These are phyloP conservation scores for Hypsibius dujardini DNA, from an alignment of 1,140 invertebrate genomes.

Conservation along the genomic window DNA sequence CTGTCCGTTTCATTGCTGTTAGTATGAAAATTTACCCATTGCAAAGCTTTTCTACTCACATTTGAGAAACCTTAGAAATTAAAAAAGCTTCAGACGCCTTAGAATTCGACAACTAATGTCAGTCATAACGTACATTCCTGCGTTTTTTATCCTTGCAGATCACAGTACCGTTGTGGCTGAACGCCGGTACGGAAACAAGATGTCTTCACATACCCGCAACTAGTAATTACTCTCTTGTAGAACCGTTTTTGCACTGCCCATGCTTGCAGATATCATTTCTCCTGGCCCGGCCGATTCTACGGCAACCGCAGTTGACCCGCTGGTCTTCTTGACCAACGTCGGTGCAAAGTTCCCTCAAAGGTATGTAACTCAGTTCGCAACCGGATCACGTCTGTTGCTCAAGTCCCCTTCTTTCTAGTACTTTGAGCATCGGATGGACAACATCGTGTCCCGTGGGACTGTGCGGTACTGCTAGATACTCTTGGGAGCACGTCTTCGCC, in stretches of 20 bases:
- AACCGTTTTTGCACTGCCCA: not conserved
- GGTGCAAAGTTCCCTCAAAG: slow-evolving; percentile 1
- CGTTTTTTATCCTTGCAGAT: not conserved
- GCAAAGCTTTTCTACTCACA: too few relatives aligned
- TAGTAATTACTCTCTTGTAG: not conserved
- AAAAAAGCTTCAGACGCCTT: too few relatives aligned
- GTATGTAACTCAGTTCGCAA: not conserved
- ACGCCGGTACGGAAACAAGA: not conserved
- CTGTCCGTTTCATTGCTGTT: too few relatives aligned
- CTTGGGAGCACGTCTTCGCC: not conserved
- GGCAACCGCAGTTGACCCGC: not conserved
- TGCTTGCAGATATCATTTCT: not conserved
- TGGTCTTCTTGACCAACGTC: not conserved
- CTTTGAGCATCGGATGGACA: not conserved
- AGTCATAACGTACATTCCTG: not conserved
- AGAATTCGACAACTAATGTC: too few relatives aligned
- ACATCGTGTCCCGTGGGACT: not conserved
- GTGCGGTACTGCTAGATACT: not conserved
- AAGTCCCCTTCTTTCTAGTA: not conserved
- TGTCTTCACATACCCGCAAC: not conserved
- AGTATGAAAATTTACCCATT: too few relatives aligned
- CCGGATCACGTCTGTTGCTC: not conserved
- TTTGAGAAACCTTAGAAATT: too few relatives aligned
- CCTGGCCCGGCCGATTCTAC: not conserved
- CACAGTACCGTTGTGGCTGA: not conserved